A percentile compares a stretch with the other conserved stretches of the same genome.
Conservation (phyloP, 2,888 invertebrate genomes). For the Heliconius sara region DNA sequence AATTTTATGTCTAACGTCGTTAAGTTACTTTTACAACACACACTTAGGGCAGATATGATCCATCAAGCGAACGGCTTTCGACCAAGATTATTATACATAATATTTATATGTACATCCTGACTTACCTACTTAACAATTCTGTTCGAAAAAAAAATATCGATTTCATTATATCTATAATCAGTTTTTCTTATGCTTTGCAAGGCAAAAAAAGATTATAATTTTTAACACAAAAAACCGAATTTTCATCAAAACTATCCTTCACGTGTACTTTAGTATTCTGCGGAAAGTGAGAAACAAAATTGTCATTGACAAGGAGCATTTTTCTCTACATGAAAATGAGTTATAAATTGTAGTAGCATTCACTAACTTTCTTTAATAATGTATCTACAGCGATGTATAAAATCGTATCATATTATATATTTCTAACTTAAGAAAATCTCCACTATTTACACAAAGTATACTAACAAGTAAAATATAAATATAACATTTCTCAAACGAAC, state of each 20-base stretch:
- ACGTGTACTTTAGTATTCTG: too few species aligned
- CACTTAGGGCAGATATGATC: conserved; percentile 51
- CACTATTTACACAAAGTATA: background rate
- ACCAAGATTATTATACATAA: conserved; percentile 12
- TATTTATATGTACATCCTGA: background rate
- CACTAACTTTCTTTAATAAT: too few species aligned
- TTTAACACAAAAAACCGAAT: too few species aligned
- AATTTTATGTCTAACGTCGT: conserved; percentile 60
- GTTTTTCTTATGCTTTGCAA: too few species aligned
- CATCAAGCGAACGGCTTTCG: conserved; percentile 55
- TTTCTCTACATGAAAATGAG: too few species aligned
- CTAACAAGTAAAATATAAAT: background rate
- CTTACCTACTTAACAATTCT: background rate
- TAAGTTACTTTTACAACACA: conserved; percentile 59
- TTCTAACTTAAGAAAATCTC: background rate
- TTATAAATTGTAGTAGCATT: too few species aligned
- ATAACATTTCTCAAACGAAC: conserved; percentile 23
- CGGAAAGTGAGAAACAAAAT: too few species aligned
- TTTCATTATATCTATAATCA: too few species aligned
- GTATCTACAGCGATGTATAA: background rate
- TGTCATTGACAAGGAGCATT: too few species aligned
- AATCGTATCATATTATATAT: background rate
- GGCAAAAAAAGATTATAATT: too few species aligned
- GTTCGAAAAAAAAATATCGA: background rate
- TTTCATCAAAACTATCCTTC: too few species aligned